Base-by-base conservation (phyloP, 2,113 vertebrate genomes). In the Eidolon helvum region DNA sequence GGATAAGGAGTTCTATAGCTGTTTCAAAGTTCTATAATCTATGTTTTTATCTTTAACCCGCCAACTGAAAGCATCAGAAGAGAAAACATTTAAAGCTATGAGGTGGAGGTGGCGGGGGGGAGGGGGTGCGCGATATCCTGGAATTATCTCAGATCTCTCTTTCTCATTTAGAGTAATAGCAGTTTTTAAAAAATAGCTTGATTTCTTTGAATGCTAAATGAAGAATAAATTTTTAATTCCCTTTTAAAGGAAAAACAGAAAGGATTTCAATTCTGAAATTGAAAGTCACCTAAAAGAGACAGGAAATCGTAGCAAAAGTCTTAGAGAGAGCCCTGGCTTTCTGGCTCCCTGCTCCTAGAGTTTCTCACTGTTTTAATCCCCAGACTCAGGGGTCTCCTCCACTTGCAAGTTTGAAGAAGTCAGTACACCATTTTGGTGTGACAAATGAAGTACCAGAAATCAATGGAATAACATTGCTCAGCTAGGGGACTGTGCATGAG, bases 151-250 rank as follows among this genome's bases (percentile, higher is more conserved):
- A 79, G 28, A 82, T 78, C 50, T 84, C 50, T 84, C 53, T 66
- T 92, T 93, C 45, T 40, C 78, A 48, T 66, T 88, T 66, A 84
- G 30, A 75, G 4, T 7, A 50, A 75, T 22, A 89, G 10, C 10
- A 50, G 26, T 84, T 50, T 35, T 71, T 50, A 61, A n/a, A 12
- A 57, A 38, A 55, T 80, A 45, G 33, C 38, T 87, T 75, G 35
- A 82, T 80, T 84, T 87, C 30, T 80, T 88, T 68, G 21, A 90
- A 87, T 87, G 45, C 57, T 83, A 92, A 95, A 79, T 53, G 53
- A 69, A 4, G 50, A 80, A 45, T 78, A 28, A 45, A 80, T 40
- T 86, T 96, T 50, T 50, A 50, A 50, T 50, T 48, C 14, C 14
- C 15, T 48, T 48, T 87, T 90, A 90, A 72, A 92, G 61, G 38